Evolutionary conservation across 2,888 invertebrate species (phyloP), one percentile per base, ranked within the genome.

Genomic region (Eupithecia tripunctaria): DNA sequence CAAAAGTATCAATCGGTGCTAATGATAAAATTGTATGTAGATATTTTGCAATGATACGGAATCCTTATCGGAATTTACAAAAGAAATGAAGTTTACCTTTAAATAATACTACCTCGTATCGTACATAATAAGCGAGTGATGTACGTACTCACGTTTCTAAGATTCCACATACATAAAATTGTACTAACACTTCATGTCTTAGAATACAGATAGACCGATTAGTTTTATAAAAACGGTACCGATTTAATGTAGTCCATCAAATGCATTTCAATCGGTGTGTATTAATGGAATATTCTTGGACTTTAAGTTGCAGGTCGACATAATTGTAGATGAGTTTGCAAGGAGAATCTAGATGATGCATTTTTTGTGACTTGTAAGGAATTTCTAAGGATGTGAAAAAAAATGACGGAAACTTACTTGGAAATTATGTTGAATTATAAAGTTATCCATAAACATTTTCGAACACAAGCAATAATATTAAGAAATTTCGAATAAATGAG

Each of bases 241-340:
- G 29, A 60, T 60, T 29, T 29, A 60, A 29, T 18, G 18, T 18
- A 29, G 29, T 60, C 2, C 27, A 29, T 60, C 27, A 60, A 60
- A 60, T 29, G 60, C 60, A 29, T 60, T 60, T 56, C 25, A 56
- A 60, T 29, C 18, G 21, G 15, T 27, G 27, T 27, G 14, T 2
- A 27, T 59, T 27, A 29, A 18, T 18, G 18, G 8, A 60, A 60
- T 60, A 29, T 60, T 60, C 29, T 60, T 1, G 60, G 18, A 60
- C 29, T 29, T 60, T 29, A 15, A 29, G 29, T 29, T 60, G 60
- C 60, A 56, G 56, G 56, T 56, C 56, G 56, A 56, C 56, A 14
- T 56, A 56, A 12, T 12, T 56, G 56, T 56, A 56, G 14, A 21
- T 51, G 47, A 51, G 15, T 51, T 51, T 51, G n/a, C 47, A 51